Conservation (phyloP, 1,140 invertebrate species). For the Saccostrea glomerata region DNA sequence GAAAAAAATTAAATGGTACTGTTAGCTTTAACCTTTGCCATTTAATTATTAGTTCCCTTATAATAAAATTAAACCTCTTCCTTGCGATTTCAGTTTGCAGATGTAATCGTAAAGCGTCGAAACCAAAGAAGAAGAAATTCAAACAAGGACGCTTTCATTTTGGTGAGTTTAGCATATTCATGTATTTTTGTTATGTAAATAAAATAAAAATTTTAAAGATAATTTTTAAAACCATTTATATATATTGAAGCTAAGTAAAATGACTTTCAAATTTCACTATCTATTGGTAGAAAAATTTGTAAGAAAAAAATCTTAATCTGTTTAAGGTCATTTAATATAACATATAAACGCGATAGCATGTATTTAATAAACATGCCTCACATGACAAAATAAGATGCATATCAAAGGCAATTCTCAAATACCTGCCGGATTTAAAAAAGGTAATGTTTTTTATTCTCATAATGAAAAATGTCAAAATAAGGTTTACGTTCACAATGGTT, state of each 20-base stretch:
- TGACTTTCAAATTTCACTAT: constrained; percentile 32
- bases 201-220: background rate
- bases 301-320: constrained; percentile 2
- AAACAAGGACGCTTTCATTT: constrained; percentile 59
- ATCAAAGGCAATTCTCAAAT: background rate
- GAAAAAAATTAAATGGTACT: too few relatives aligned
- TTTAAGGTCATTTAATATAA: background rate
- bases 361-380: constrained; percentile 2
- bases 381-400: constrained; percentile 16
- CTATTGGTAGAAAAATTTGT: background rate
- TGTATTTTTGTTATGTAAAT: background rate
- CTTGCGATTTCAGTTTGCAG: constrained; percentile 52
- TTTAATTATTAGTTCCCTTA: background rate
- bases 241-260: background rate
- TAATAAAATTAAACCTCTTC: background rate
- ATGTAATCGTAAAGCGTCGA: constrained; percentile 51
- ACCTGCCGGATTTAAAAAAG: constrained; percentile 28
- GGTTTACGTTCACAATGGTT: background rate
- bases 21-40: too few relatives aligned
- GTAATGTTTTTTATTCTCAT: constrained; percentile 17
- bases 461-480: constrained; percentile 33
- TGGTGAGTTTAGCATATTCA: constrained; percentile 50
- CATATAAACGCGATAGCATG: background rate
- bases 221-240: too few relatives aligned
- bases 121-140: constrained; percentile 51